Evolutionary conservation across 2,113 vertebrate species (phyloP).

Genomic region (Buteo buteo): DNA sequence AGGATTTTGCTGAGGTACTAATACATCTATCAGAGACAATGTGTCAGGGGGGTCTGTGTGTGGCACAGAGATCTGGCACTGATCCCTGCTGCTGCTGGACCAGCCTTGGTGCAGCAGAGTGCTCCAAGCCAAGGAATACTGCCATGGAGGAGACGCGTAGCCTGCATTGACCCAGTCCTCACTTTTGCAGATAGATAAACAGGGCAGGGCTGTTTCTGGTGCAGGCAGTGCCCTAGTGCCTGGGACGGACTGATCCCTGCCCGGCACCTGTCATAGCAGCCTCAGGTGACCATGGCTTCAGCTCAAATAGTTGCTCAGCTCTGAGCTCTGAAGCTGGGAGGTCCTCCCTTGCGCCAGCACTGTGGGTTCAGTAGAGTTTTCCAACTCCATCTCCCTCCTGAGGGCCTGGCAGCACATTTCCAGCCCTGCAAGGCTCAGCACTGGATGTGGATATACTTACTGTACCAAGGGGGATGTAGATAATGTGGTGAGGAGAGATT

Average conservation of each 20-base stretch:
- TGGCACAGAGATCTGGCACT: neutral
- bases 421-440: neutral
- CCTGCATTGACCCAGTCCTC: neutral
- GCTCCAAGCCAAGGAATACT: neutral
- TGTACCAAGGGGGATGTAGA: neutral
- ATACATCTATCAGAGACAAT: neutral
- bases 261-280: neutral
- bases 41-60: neutral
- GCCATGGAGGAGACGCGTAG: neutral
- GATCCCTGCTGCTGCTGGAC: neutral
- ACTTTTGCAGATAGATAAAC: neutral
- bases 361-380: neutral
- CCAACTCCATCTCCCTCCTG: neutral
- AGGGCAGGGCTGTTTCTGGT: neutral
- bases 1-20: neutral
- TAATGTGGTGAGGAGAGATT: neutral
- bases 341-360: neutral
- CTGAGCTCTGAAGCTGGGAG: neutral
- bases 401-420: neutral
- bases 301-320: neutral
- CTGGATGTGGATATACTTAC: neutral
- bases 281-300: neutral
- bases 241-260: neutral
- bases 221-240: neutral
- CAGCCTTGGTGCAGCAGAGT: neutral